Evolutionary conservation across 2,113 vertebrate species (phyloP), one percentile per base, ranked within the genome.

Genomic region (Caloenas nicobarica): DNA sequence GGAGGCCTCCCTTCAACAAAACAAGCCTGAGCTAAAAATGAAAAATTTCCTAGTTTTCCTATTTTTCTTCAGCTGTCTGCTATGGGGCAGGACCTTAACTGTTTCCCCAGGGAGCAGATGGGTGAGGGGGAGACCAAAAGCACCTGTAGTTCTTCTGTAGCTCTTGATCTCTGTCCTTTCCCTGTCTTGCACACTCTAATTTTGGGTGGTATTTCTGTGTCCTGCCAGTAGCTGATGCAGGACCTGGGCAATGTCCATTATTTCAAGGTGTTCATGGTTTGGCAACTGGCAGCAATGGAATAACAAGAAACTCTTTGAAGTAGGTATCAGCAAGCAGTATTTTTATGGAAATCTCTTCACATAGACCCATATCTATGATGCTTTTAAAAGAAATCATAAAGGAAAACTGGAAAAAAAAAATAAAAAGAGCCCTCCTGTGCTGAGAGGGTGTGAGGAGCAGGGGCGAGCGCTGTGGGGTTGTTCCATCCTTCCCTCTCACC

Each of bases 391-490:
- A 91, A 91, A 83, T 57, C 64, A 29, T 22, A 44, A 72, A 31
- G 44, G 51, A n/a, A 89, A 88, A 68, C 1, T 33, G n/a, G 53
- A 54, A 19, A 22, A 56, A 38, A 40, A 40, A 40, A 40, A 40
- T 40, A 31, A 10, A 11, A 8, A 0, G 4, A 31, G 8, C 2
- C 13, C 29, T 70, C 16, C 29, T 46, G 29, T 53, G 11, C 33
- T 77, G 84, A n/a, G 53, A 13, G 28, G 48, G 24, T 16, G 48
- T 10, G 42, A 46, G 58, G 48, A 61, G 3, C 16, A 16, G 33
- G 40, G 36, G 5, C 0, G 3, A 78, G 26, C 2, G 3, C 0
- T 0, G 42, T 1, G 4, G 33, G 58, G 11, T 11, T 70, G 0
- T 44, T 86, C 8, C 84, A 83, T 18, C 29, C 38, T 83, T 19